Evolutionary conservation across 2,113 vertebrate genomes (phyloP).

Genomic region (Smithornis capensis): DNA sequence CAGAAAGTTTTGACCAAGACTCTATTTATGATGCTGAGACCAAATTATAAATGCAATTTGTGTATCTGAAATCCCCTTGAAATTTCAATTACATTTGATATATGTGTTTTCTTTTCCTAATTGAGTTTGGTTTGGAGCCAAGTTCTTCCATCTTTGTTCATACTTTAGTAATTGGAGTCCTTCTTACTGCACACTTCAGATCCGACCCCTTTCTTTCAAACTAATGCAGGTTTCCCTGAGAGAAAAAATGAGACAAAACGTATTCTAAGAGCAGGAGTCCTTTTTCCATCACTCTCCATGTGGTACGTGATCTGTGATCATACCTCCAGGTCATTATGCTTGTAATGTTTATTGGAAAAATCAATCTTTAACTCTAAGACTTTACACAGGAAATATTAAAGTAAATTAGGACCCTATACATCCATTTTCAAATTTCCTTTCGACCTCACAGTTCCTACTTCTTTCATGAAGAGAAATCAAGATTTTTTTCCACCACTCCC

Average conservation of each 20-base stretch:
- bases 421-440: constrained; percentile 64
- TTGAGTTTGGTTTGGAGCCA: not conserved
- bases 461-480: not conserved
- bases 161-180: not conserved
- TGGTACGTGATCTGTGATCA: constrained; percentile 30
- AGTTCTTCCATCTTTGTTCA: not conserved
- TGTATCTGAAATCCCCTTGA: not conserved
- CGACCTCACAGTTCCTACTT: not conserved
- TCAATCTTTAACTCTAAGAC: constrained; percentile 63
- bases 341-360: constrained; percentile 55
- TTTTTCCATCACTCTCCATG: not conserved
- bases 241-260: not conserved
- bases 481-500: not conserved
- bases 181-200: not conserved
- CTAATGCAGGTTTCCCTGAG: not conserved
- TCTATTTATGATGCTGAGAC: not conserved
- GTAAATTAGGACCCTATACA: constrained; percentile 27
- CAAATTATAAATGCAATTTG: not conserved
- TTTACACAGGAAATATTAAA: constrained; percentile 63
- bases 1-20: not conserved
- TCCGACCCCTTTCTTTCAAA: not conserved
- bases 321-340: constrained; percentile 33
- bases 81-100: constrained; percentile 10
- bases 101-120: not conserved
- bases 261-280: not conserved